Evolutionary conservation across 1,140 invertebrate genomes (phyloP), one percentile per base, ranked within the genome.

Genomic region (Anastatus disparis): DNA sequence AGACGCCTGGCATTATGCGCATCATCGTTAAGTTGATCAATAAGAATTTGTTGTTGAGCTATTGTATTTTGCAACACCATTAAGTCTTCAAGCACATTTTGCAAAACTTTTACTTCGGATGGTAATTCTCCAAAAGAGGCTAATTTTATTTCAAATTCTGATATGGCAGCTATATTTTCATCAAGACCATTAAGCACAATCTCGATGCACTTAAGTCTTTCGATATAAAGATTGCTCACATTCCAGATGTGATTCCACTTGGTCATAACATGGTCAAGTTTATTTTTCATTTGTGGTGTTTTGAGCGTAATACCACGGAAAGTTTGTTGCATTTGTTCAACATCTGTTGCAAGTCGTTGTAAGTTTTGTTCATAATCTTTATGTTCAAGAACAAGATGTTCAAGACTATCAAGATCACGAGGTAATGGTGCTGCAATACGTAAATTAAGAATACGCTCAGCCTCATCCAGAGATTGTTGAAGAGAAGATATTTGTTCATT

Each of bases 161-260:
- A 94, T 53, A 99, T 94, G 20, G 93, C 90, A 77, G 93, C 91
- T 38, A 92, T 90, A 64, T 96, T 93, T 75, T 97, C 96, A 73
- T 98, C 96, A 64, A 99, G 87, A 20, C 94, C 93, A 63, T 91
- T 92, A 20, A 99, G 86, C 3, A 97, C 91, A 31, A 94, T 92
- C 81, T 99, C 97, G 0, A 98, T 90, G 75, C 93, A 93, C 85
- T 98, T 99, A 70, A 99, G 85, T 75, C 91, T 90, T 81, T 98
- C 95, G 31, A 96, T 91, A 79, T 97, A 97, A 22, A 97, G 85
- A 78, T 93, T 92, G 44, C 94, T 95, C 62, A 93, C 87, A 63
- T 92, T 92, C 90, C 94, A 95, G 68, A 97, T 87, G 71, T 93
- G 90, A 79, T 97, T 96, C 97, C 96, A 98, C 76, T 96, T 94